Conservation (phyloP, 2,797 vertebrate genomes). For the Pempheris klunzingeri region DNA sequence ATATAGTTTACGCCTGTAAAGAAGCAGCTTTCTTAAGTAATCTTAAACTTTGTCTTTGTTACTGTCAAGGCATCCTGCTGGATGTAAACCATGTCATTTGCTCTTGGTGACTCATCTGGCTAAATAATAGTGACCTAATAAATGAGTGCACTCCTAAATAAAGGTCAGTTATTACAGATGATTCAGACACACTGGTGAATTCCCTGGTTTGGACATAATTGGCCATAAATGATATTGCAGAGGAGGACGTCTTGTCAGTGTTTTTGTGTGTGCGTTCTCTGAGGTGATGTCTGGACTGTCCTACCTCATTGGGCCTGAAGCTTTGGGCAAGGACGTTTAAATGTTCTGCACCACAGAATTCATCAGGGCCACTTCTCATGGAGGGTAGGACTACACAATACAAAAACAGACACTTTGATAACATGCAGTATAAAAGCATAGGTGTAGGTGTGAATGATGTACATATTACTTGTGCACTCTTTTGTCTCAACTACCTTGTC, state of each 20-base stretch:
- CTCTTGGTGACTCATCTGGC: conserved; percentile 4
- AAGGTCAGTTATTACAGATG: conserved; percentile 20
- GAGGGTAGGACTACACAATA: conserved; percentile 64
- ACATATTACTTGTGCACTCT: background rate
- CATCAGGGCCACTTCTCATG: conserved; percentile 28
- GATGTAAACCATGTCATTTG: conserved; percentile 10
- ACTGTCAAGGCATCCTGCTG: background rate
- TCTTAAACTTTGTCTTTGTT: background rate
- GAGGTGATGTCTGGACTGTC: conserved; percentile 46
- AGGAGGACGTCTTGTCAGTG: conserved; percentile 20
- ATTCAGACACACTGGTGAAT: conserved; percentile 27
- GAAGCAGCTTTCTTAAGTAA: background rate
- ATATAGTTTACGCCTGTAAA: too few relatives aligned
- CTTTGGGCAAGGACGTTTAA: conserved; percentile 60
- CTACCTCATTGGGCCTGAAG: conserved; percentile 66
- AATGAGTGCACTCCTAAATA: conserved; percentile 27
- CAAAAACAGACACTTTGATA: conserved; percentile 10
- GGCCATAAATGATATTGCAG: conserved; percentile 22
- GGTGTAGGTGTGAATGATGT: background rate
- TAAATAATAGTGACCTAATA: conserved; percentile 32
- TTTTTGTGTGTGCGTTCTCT: conserved; percentile 17
- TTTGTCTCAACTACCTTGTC: background rate
- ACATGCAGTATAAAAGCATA: background rate
- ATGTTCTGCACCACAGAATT: conserved; percentile 70
- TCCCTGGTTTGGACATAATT: conserved; percentile 15